phyloP scores from a whole-genome alignment of 2,888 invertebrate species.

The Cecidostiba fungosa region DNA sequence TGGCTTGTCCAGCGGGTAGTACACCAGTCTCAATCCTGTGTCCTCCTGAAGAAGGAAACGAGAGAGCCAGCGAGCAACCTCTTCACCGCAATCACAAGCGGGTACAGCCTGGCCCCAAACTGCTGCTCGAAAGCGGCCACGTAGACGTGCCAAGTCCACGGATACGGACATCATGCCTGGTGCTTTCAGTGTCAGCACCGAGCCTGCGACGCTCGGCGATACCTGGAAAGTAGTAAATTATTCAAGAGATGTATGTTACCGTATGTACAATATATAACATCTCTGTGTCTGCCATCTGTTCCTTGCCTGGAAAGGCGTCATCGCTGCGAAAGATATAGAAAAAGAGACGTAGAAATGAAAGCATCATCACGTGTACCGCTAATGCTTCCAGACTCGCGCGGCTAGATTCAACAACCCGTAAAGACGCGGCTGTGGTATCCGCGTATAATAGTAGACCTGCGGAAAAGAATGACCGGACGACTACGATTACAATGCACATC shows the following conservation, averaged over 20 bases:
- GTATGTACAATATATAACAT: too few relatives aligned
- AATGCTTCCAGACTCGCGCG: not conserved
- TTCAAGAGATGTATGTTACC: not conserved
- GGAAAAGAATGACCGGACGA: constrained; percentile 57
- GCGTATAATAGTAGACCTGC: not conserved
- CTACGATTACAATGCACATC: constrained; percentile 58
- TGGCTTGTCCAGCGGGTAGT: constrained; percentile 82
- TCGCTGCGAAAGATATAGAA: not conserved
- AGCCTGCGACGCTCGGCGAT: constrained; percentile 80
- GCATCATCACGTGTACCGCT: constrained; percentile 30
- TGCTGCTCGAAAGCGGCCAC: constrained; percentile 78
- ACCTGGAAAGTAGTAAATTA: constrained; percentile 37
- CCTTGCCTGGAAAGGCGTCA: not conserved
- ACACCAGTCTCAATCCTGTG: constrained; percentile 82
- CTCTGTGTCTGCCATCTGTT: constrained; percentile 53
- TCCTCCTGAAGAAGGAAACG: constrained; percentile 82
- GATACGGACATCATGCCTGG: constrained; percentile 82
- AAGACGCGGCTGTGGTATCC: constrained; percentile 24
- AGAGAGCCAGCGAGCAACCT: constrained; percentile 88
- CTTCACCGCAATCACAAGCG: constrained; percentile 88
- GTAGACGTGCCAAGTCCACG: constrained; percentile 81
- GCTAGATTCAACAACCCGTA: constrained; percentile 49
- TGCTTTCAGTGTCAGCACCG: constrained; percentile 82
- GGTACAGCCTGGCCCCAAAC: constrained; percentile 83
- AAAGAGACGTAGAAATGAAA: not conserved